Base-by-base conservation (phyloP, 2,113 vertebrate genomes). In the Oryzias curvinotus region DNA sequence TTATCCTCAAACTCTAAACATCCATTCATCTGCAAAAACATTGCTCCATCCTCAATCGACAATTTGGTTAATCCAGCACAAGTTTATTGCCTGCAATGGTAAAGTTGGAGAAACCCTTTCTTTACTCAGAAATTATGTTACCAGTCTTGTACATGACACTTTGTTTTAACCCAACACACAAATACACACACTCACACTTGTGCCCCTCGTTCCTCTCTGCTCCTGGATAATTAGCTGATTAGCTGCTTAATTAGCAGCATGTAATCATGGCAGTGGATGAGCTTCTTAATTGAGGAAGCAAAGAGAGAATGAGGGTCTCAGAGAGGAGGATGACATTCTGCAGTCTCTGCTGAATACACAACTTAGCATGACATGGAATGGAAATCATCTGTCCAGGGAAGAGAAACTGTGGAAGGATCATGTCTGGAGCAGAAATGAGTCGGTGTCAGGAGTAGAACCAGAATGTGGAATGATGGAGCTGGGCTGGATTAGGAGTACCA, bases 191-290 rank as follows among this genome's bases (percentile, higher is more conserved):
- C 63, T 30, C 52, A 28, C 44, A 26, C 65, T 53, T 55, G 53
- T 72, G 50, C 81, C 51, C 56, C 36, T 73, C 51, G 50, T 55
- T 78, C 73, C 72, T 82, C 77, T 49, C 57, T 60, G 46, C 57
- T 60, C 46, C 57, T 56, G 75, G 75, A 74, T 88, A 89, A 90
- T 90, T 89, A 91, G 88, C 85, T 86, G 83, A 90, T 91, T 90
- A 90, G 88, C 85, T 79, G 79, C 75, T 77, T 87, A 88, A 91
- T 90, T 87, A 90, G 87, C 82, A 83, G 75, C 79, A 82, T 85
- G 85, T 84, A 87, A 83, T 90, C 84, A 81, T 68, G 83, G 78
- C 73, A 73, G 78, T 85, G 75, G 85, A 91, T 85, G 82, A 88
- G 77, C 82, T 52, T 71, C 80, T 65, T 74, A 85, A 85, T 83